Base-by-base conservation (phyloP, 2,888 invertebrate species). In the Amphipyra tragopoginis region DNA sequence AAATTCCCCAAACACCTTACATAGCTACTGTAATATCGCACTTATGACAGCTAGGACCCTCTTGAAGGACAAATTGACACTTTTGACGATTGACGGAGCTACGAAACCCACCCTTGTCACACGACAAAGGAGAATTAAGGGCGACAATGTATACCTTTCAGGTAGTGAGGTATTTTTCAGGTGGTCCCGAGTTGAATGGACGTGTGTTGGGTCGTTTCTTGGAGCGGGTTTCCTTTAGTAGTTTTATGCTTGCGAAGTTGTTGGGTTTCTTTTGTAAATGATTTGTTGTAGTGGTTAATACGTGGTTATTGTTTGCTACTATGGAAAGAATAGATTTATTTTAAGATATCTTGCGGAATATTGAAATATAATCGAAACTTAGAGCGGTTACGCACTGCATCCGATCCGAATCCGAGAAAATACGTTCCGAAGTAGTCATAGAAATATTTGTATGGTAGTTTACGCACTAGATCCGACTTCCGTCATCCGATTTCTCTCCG, bases 51-150 rank as follows among this genome's bases (percentile, higher is more conserved):
- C n/a, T 7, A 55, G 21, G 14, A 36, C 36, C 44, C 34, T 26
- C 38, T 33, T 60, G 62, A 73, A 21, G 29, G 55, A 61, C 49
- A 62, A 65, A 63, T 65, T 74, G 68, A 52, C 66, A 70, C 56
- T 64, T 73, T 61, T 65, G 74, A 69, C 62, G 57, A 61, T 54
- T 44, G 36, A 44, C 13, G 38, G 7, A 39, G 21, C 38, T 49
- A 42, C 10, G 5, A 9, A 13, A 14, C 15, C 36, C 36, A 77
- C 77, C 77, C 70, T 59, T 63, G 43, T 75, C 78, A 74, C 42
- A 26, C 14, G 29, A 63, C 47, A 53, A 64, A 48, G 11, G 34
- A 39, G 29, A 62, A 54, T 61, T 74, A 62, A n/a, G 39, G 7
- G 13, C 44, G 42, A 50, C 52, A 65, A 55, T 57, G 69, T 68